phyloP scores from a whole-genome alignment of 2,113 vertebrate genomes.

The Lepus timidus region DNA sequence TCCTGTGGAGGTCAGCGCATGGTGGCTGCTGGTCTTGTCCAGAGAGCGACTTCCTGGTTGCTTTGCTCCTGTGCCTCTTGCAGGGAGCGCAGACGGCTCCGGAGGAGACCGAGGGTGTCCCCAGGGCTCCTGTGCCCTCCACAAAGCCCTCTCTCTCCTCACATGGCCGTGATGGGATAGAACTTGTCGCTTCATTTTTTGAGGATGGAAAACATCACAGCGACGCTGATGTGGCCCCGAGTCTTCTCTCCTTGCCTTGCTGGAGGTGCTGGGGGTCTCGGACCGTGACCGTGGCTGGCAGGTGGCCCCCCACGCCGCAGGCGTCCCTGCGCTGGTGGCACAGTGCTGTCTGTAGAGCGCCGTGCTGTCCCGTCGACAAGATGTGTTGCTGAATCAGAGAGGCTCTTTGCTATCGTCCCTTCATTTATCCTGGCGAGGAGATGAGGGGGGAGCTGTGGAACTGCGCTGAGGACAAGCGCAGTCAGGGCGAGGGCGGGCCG shows the following conservation, averaged over 20 bases:
- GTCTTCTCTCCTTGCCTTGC: slow-evolving; percentile 69
- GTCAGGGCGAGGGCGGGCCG: not conserved
- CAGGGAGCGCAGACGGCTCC: accelerated
- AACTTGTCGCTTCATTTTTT: not conserved
- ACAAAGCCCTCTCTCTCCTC: not conserved
- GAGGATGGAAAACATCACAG: not conserved
- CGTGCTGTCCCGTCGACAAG: not conserved
- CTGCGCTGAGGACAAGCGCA: not conserved
- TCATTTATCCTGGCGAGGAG: not conserved
- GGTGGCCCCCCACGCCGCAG: not conserved
- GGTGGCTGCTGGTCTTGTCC: no score
- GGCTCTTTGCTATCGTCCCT: not conserved
- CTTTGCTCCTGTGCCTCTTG: not conserved
- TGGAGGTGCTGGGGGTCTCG: slow-evolving; percentile 24
- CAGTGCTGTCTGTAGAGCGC: not conserved
- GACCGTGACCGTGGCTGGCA: not conserved
- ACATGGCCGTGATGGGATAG: accelerated
- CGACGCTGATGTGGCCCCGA: not conserved
- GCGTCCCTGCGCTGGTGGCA: not conserved
- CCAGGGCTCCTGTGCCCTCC: accelerated
- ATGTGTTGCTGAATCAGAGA: accelerated
- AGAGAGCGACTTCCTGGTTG: accelerated
- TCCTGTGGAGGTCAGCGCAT: no score
- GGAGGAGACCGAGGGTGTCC: not conserved
- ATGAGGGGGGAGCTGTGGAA: no score